Evolutionary conservation across 1,140 invertebrate genomes (phyloP), one percentile per base, ranked within the genome.

Genomic region (Cotesia typhae): DNA sequence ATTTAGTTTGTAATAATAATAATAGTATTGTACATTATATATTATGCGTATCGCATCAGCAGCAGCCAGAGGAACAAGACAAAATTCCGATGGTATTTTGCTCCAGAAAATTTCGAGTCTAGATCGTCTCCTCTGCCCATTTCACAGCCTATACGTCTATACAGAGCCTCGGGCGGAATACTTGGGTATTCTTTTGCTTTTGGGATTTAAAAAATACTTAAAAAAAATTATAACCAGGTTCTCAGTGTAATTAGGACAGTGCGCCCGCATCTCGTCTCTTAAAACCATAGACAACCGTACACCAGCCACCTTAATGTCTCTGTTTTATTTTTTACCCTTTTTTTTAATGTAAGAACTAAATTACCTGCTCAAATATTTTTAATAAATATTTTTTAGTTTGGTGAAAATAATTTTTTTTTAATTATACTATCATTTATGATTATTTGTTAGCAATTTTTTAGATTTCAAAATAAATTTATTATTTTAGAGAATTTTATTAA

Each of bases 161-260:
- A 28, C 28, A 28, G 28, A 28, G 81, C 80, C 81, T 77, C 78
- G 78, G 83, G 83, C 83, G 77, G 84, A 64, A 85, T 85, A 84
- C 77, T 87, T 86, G 82, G 84, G 84, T 79, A 51, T 83, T 80
- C 82, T 61, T 28, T 28, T 36, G 6, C 17, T 84, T 85, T 87
- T 80, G 85, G 79, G 74, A 75, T 75, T 75, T 72, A 59, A 74
- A 20, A 61, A 41, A 64, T 61, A 57, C 12, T 59, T 36, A 59
- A 66, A 82, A 80, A 80, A 83, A 78, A 82, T 53, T 47, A 47
- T 6, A 73, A 69, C 52, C 41, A 20, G 9, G 81, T 74, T 77
- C 82, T 83, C 79, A 83, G 85, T 85, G 82, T 86, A 86, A 86
- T 86, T 86, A 85, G 85, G 84, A 87, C 83, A 87, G 84, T 87